phyloP scores from a whole-genome alignment of 2,113 vertebrate genomes.

The Syngnathus scovelli region DNA sequence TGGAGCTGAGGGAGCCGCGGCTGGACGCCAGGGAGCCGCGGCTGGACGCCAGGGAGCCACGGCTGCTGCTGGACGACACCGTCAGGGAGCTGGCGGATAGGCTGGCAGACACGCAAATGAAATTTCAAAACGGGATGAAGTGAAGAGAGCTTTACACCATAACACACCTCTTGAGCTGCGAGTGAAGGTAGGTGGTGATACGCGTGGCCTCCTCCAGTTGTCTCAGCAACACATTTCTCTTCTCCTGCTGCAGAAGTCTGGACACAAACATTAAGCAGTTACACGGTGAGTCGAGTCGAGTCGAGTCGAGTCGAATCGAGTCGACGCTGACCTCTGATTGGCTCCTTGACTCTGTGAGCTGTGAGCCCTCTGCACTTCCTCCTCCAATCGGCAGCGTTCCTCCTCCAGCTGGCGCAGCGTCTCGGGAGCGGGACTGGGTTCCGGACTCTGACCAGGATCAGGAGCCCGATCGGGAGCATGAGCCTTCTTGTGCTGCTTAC shows the following conservation, averaged over 20 bases:
- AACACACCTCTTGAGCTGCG: slow-evolving; percentile 87
- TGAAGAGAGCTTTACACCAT: background rate
- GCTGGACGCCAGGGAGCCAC: slow-evolving; percentile 91
- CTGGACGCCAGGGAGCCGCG: slow-evolving; percentile 90
- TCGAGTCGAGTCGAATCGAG: too few relatives aligned
- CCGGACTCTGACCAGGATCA: background rate
- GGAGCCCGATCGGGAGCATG: background rate
- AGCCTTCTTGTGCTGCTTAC: slow-evolving; percentile 72
- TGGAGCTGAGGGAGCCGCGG: slow-evolving; percentile 90
- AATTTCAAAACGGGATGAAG: background rate
- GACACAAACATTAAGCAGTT: background rate
- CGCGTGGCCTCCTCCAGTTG: slow-evolving; percentile 91
- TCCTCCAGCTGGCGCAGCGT: slow-evolving; percentile 81
- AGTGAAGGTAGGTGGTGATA: slow-evolving; percentile 89
- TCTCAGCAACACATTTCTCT: slow-evolving; percentile 86
- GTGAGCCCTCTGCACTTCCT: slow-evolving; percentile 85
- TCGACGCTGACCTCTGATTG: slow-evolving; percentile 81
- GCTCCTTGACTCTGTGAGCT: slow-evolving; percentile 82
- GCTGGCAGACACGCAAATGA: slow-evolving; percentile 54
- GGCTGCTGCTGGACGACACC: slow-evolving; percentile 92
- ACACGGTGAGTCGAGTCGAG: background rate
- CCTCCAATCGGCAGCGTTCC: slow-evolving; percentile 82
- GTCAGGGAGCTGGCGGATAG: slow-evolving; percentile 93
- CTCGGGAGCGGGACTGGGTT: slow-evolving; percentile 49
- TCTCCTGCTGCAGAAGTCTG: slow-evolving; percentile 92